phyloP scores from a whole-genome alignment of 2,797 vertebrate genomes.

The Gymnothorax javanicus region DNA sequence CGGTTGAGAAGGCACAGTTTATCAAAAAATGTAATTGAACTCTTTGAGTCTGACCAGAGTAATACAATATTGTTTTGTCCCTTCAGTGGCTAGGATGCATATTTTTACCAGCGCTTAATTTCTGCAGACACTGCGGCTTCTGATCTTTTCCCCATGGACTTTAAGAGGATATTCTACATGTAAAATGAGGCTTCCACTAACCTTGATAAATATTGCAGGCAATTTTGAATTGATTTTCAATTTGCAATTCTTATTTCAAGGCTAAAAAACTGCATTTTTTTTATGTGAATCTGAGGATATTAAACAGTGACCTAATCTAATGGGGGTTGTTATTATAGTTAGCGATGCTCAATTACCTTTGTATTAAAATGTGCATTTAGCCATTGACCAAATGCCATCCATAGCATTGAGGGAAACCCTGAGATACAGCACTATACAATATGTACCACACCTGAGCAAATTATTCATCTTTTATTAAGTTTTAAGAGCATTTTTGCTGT shows the following conservation, averaged over 20 bases:
- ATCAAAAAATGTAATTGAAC: neutral
- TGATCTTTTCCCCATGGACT: neutral
- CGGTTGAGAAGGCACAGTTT: neutral
- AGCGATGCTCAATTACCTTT: neutral
- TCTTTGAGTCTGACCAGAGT: neutral
- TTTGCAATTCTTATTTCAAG: no score
- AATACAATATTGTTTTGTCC: neutral
- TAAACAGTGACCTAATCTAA: neutral
- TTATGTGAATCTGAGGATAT: no score
- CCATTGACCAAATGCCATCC: neutral
- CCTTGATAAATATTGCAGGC: neutral
- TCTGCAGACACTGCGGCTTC: neutral
- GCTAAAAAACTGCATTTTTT: neutral
- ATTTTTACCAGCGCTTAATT: no score
- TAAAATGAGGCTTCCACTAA: neutral
- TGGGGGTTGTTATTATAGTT: neutral
- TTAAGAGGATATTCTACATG: neutral
- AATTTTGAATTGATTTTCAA: neutral
- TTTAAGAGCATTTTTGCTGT: neutral
- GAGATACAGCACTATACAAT: no score
- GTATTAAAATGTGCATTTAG: neutral
- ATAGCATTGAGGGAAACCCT: neutral
- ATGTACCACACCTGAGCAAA: no score
- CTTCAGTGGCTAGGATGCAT: neutral
- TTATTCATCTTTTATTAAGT: no score